Percentiles rank a stretch among this genome's conserved stretches.
These are phyloP conservation scores for Aselliscus stoliczkanus DNA, from an alignment of 2,797 vertebrate species.

Conservation along the genomic window DNA sequence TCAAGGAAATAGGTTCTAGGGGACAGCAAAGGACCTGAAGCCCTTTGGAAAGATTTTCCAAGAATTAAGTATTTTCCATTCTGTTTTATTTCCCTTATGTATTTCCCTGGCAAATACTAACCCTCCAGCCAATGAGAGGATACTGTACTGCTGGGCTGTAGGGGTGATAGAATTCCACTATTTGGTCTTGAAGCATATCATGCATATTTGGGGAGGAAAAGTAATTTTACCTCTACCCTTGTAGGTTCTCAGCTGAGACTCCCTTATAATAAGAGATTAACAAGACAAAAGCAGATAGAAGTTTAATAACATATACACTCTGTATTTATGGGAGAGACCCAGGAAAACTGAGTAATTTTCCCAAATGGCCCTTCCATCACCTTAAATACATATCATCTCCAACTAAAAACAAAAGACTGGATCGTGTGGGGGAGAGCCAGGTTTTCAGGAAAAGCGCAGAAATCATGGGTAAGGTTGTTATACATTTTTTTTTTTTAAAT, in stretches of 20 bases:
- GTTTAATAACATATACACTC: neutral
- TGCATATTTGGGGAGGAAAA: neutral
- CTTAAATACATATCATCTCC: neutral
- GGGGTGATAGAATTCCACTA: neutral
- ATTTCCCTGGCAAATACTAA: neutral
- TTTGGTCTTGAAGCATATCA: neutral
- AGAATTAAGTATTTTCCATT: neutral
- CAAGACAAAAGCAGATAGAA: neutral
- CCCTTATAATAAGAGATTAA: neutral
- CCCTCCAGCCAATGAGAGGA: neutral
- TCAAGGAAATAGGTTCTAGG: constrained; percentile 12
- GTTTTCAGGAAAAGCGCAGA: neutral
- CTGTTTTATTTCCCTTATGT: neutral
- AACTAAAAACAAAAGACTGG: neutral
- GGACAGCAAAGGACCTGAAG: neutral
- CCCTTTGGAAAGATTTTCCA: neutral
- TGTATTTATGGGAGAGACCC: neutral
- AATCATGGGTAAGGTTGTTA: neutral
- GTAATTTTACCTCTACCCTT: neutral
- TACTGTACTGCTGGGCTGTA: neutral
- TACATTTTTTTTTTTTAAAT: neutral
- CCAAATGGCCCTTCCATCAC: neutral
- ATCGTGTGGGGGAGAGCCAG: neutral
- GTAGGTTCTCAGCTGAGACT: neutral
- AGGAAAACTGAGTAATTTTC: neutral